Evolutionary conservation across 2,797 vertebrate species (phyloP), one percentile per base, ranked within the genome.

Genomic region (Falco berigora): DNA sequence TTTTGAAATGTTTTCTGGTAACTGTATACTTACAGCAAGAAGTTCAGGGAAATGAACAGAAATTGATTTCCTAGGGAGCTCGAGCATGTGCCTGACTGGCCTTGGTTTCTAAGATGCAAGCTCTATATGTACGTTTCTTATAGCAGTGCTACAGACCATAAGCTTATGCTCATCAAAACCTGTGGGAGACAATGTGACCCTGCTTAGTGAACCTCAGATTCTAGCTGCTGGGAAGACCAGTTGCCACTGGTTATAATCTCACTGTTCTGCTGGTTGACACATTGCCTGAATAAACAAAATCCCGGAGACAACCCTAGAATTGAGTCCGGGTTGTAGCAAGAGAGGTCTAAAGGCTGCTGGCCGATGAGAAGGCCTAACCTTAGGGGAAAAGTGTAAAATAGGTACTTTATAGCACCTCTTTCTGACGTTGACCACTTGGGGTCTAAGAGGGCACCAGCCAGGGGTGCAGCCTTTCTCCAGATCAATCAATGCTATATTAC

Each of bases 1-100:
- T 95, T 94, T 96, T 90, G 94, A 94, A 96, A 95, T 79, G n/a
- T 91, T 93, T 95, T 96, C 90, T 6, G 47, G 88, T 85, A 95
- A 90, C 59, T 56, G 47, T n/a, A 38, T 30, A 61, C 80, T 88
- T 27, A 59, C 22, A 82, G 63, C 24, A 85, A 90, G 67, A 68
- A 87, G 28, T 93, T 91, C 92, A 85, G 74, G 86, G 94, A 93
- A 94, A 87, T 25, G 14, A 94, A 76, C 11, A 73, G 50, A 78
- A 81, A 59, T 69, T 32, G 10, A 88, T 61, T 89, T 89, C 83
- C 59, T 63, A 36, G 38, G 92, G 62, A 93, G 69, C 30, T 28
- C 0, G 0, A 75, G 32, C 38, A 32, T 9, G 34, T 68, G 66
- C 58, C 47, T 55, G 59, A 18, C 44, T 40, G 50, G 47, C 66